These are phyloP conservation scores for Bombus picipes DNA, from an alignment of 1,140 invertebrate species.

Conservation along the genomic window DNA sequence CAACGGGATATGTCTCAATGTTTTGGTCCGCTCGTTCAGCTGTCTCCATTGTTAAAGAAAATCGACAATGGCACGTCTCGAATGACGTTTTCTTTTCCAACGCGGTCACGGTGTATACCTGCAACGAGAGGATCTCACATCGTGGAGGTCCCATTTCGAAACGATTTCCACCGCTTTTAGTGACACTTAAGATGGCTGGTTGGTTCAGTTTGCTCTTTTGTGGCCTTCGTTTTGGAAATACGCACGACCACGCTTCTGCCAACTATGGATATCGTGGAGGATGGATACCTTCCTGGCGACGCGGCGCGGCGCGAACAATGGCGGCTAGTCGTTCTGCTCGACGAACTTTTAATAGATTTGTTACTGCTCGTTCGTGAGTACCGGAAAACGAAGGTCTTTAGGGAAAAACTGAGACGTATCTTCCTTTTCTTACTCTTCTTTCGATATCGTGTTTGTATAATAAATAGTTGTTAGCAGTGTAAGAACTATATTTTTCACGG, in stretches of 20 bases:
- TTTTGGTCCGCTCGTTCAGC: slow-evolving; percentile 81
- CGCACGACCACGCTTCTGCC: slow-evolving; percentile 18
- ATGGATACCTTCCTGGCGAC: slow-evolving; percentile 52
- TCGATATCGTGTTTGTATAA: neutral
- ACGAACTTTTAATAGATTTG: slow-evolving; percentile 46
- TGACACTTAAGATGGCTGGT: slow-evolving; percentile 68
- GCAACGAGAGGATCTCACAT: slow-evolving; percentile 46
- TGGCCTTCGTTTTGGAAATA: slow-evolving; percentile 49
- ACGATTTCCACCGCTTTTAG: slow-evolving; percentile 66
- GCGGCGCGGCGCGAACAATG: slow-evolving; percentile 26
- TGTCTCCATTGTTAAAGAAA: slow-evolving; percentile 76
- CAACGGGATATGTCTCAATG: slow-evolving; percentile 81
- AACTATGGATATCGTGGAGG: slow-evolving; percentile 16
- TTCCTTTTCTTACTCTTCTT: neutral
- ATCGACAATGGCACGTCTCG: slow-evolving; percentile 75
- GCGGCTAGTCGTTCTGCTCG: slow-evolving; percentile 47
- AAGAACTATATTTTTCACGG: neutral
- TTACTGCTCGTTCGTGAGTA: slow-evolving; percentile 36
- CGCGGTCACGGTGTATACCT: slow-evolving; percentile 59
- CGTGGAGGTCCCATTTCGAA: slow-evolving; percentile 67
- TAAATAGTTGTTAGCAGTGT: neutral
- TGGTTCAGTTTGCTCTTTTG: slow-evolving; percentile 74
- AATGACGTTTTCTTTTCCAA: slow-evolving; percentile 73
- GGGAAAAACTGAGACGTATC: neutral
- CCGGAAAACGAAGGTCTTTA: slow-evolving; percentile 27